Conservation (phyloP, 2,113 vertebrate genomes). For the Ameiurus melas region DNA sequence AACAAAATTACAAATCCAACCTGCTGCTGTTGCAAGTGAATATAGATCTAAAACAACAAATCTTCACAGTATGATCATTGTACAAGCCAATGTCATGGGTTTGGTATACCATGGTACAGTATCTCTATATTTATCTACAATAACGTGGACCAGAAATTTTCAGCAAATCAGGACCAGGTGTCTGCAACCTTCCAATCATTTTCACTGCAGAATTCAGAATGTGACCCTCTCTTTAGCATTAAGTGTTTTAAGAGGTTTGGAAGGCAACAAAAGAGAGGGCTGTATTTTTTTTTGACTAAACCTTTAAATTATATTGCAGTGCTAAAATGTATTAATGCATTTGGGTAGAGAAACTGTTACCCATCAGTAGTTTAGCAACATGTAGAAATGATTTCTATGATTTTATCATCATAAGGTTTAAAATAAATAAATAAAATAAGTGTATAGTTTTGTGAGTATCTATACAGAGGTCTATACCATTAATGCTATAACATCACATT, state of each 20-base stretch:
- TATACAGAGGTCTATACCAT: neutral
- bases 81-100: neutral
- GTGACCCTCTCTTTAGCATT: neutral
- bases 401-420: neutral
- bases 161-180: neutral
- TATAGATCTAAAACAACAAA: neutral
- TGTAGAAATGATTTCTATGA: neutral
- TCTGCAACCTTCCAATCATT: neutral
- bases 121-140: neutral
- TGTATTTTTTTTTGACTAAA: neutral
- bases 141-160: neutral
- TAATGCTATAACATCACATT: neutral
- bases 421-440: too few species aligned
- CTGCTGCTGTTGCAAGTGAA: neutral
- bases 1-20: neutral
- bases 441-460: too few species aligned
- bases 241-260: neutral
- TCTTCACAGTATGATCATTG: neutral
- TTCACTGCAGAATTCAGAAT: neutral
- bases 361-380: neutral
- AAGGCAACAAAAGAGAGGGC: neutral
- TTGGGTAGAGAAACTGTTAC: neutral
- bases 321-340: too few species aligned
- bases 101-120: neutral
- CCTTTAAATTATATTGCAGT: neutral